Evolutionary conservation across 2,113 vertebrate genomes (phyloP), one percentile per base, ranked within the genome.

Genomic region (Ciconia stormi): DNA sequence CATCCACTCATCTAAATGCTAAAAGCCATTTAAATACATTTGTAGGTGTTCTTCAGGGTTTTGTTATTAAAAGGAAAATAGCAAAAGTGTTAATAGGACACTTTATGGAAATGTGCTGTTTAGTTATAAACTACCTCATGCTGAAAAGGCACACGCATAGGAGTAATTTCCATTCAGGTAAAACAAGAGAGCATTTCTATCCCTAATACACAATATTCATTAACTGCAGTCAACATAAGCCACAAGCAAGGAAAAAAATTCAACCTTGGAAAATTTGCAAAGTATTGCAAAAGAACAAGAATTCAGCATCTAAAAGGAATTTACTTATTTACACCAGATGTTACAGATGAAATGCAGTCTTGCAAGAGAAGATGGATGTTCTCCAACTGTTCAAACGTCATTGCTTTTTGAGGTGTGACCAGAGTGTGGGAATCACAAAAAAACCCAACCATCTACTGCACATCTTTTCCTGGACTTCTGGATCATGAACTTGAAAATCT

Each of bases 311-410:
- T 63, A 81, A 89, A 94, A 90, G 47, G 34, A 96, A 83, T 87
- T 87, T 50, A 55, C 20, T 92, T 95, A 91, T 91, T 97, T 89
- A 83, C 50, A 66, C 29, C 92, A 95, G 93, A 96, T 97, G 81
- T 88, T 88, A 34, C 42, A 88, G 73, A 80, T 55, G 11, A 94
- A 83, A 91, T 59, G 44, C 40, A 93, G 76, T 25, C n/a, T 66
- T 78, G 58, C 49, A 85, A 80, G 55, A 74, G 44, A 77, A 72
- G 46, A 56, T 79, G 34, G 58, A 87, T n/a, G 9, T 5, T 83
- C 13, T 82, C 74, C 81, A 93, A 67, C 22, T 21, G 19, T 65
- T 94, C 59, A 74, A 62, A 71, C 1, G 13, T 86, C 63, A 81
- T 5, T 47, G 20, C 1, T 90, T 86, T 97, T 69, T 90, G 86